phyloP scores from a whole-genome alignment of 2,888 invertebrate species.

The Nemotelus pantherinus region DNA sequence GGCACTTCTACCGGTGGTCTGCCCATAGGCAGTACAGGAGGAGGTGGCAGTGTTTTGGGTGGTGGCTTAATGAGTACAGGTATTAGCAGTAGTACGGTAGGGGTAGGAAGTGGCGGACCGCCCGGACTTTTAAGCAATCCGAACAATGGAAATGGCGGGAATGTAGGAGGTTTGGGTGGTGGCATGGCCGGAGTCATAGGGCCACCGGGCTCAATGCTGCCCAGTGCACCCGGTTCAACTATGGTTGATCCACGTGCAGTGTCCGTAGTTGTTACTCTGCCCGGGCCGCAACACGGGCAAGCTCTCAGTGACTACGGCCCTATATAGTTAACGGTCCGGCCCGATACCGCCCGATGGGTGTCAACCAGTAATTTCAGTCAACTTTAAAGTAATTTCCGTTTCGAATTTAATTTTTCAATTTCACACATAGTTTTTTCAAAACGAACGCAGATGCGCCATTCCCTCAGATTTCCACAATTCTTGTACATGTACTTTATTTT shows the following conservation, averaged over 20 bases:
- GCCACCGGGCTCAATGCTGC: conserved; percentile 63
- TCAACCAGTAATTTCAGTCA: conserved; percentile 66
- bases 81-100: conserved; percentile 63
- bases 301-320: conserved; percentile 66
- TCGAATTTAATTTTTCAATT: not conserved
- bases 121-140: conserved; percentile 55
- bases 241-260: conserved; percentile 64
- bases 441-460: not conserved
- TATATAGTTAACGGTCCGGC: conserved; percentile 67
- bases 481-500: conserved; percentile 40
- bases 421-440: not conserved
- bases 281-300: conserved; percentile 65
- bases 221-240: conserved; percentile 60
- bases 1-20: conserved; percentile 64
- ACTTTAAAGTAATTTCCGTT: conserved; percentile 57
- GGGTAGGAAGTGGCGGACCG: conserved; percentile 64
- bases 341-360: conserved; percentile 66
- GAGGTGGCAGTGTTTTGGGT: conserved; percentile 64
- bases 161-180: conserved; percentile 54
- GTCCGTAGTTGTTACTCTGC: conserved; percentile 64
- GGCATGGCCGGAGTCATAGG: conserved; percentile 59
- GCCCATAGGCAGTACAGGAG: conserved; percentile 57
- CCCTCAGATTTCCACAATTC: not conserved
- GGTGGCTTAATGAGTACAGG: conserved; percentile 63
- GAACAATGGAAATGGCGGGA: conserved; percentile 30